Evolutionary conservation across 1,140 invertebrate species (phyloP).

Genomic region (Babylonia areolata): DNA sequence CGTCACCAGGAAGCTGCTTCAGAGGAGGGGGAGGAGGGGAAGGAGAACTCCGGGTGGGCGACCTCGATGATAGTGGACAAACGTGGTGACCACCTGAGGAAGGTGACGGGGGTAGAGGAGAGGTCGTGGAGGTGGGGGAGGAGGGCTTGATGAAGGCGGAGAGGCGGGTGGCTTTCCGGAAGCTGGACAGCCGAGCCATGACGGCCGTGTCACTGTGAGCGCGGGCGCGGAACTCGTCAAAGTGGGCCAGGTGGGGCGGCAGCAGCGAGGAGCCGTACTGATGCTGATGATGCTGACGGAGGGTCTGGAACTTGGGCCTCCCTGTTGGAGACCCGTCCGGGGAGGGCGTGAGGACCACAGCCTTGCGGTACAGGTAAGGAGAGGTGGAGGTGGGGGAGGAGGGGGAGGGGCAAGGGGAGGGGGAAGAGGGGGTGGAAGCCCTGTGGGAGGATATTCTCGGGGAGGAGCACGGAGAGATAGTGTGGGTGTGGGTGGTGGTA

Average conservation of each 20-base stretch:
- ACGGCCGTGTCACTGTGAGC: conserved; percentile 20
- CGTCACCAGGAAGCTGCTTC: neutral
- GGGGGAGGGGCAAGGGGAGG: too few relatives aligned
- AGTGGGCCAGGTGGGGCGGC: neutral
- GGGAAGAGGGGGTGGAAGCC: too few relatives aligned
- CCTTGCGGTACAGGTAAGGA: too few relatives aligned
- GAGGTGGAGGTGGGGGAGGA: too few relatives aligned
- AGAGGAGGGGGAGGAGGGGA: neutral
- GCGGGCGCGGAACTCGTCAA: neutral
- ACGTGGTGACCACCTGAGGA: too few relatives aligned
- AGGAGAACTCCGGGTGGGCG: too few relatives aligned
- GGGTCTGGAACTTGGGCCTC: neutral
- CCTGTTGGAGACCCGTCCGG: neutral
- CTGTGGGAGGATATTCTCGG: too few relatives aligned
- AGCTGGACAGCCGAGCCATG: neutral
- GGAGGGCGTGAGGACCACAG: too few relatives aligned
- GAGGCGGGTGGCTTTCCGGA: neutral
- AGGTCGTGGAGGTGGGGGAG: neutral
- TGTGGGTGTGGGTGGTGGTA: neutral
- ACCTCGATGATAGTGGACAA: too few relatives aligned
- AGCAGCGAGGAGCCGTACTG: neutral
- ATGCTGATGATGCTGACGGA: too few relatives aligned
- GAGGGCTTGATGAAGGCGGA: neutral
- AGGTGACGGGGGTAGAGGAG: too few relatives aligned
- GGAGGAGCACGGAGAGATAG: neutral